Percentiles rank a stretch among this genome's conserved stretches.
These are phyloP conservation scores for Uloborus diversus DNA, from an alignment of 1,140 invertebrate genomes.

Conservation along the genomic window DNA sequence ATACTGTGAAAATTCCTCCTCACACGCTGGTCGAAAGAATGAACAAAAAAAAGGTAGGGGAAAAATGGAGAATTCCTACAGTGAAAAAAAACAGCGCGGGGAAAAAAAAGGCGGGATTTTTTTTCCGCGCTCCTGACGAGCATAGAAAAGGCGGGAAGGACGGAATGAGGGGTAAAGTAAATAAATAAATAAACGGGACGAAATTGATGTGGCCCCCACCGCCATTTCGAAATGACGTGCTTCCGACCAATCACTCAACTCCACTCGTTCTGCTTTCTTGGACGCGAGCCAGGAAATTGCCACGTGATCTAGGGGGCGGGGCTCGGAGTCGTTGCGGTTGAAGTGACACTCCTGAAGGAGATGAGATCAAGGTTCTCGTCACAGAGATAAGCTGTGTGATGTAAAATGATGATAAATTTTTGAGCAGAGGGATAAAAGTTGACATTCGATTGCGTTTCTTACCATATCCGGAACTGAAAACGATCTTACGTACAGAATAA, in stretches of 20 bases:
- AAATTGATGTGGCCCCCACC: slow-evolving; percentile 27
- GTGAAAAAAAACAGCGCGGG: neutral
- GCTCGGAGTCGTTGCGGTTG: neutral
- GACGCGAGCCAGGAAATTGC: neutral
- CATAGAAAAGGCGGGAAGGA: neutral
- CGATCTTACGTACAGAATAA: too few species aligned
- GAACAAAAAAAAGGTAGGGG: slow-evolving; percentile 11
- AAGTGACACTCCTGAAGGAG: too few species aligned
- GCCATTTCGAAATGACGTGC: slow-evolving; percentile 39
- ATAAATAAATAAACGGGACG: slow-evolving; percentile 19
- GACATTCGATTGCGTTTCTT: too few species aligned
- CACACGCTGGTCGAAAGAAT: neutral
- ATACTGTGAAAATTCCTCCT: slow-evolving; percentile 38
- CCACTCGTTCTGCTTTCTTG: slow-evolving; percentile 1
- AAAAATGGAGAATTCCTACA: neutral
- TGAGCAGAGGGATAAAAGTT: too few species aligned
- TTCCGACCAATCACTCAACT: slow-evolving; percentile 45
- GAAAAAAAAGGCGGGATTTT: slow-evolving; percentile 12
- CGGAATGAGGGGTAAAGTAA: slow-evolving; percentile 11
- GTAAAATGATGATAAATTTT: too few species aligned
- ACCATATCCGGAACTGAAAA: too few species aligned
- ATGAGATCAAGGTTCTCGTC: too few species aligned
- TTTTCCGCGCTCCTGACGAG: neutral
- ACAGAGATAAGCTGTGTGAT: too few species aligned
- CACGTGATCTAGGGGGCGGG: slow-evolving; percentile 28